phyloP scores from a whole-genome alignment of 2,888 invertebrate species.

The Electrophaes corylata region DNA sequence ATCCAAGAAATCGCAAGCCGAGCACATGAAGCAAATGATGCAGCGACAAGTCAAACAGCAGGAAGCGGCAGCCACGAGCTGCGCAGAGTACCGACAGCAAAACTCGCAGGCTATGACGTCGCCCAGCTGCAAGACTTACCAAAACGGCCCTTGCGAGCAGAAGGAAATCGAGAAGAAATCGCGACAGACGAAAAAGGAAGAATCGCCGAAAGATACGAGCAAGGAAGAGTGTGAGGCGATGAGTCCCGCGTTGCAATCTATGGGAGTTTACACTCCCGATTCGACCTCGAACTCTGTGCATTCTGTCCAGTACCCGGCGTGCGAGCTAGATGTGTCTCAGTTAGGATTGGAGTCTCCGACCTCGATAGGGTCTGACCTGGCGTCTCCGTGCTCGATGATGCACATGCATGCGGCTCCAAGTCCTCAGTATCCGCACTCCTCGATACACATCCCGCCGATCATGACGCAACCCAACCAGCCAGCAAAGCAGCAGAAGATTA shows the following conservation, averaged over 20 bases:
- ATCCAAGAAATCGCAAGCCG: conserved; percentile 66
- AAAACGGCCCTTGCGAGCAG: conserved; percentile 73
- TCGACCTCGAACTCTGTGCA: conserved; percentile 93
- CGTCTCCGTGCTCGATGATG: conserved; percentile 91
- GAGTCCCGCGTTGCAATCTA: conserved; percentile 88
- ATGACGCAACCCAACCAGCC: conserved; percentile 80
- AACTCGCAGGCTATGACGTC: conserved; percentile 70
- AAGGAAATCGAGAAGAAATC: conserved; percentile 79
- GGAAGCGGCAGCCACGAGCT: conserved; percentile 65
- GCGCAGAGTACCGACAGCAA: conserved; percentile 72
- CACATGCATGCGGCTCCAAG: conserved; percentile 76
- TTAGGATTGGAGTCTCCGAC: conserved; percentile 94
- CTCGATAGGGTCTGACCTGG: conserved; percentile 93
- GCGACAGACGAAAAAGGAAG: conserved; percentile 72
- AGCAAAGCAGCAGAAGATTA: conserved; percentile 80
- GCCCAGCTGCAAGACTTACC: conserved; percentile 68
- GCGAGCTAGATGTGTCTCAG: conserved; percentile 93
- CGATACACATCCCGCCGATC: conserved; percentile 78
- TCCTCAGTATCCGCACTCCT: conserved; percentile 85
- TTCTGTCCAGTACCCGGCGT: conserved; percentile 90
- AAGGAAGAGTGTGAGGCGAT: conserved; percentile 78
- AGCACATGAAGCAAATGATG: conserved; percentile 76
- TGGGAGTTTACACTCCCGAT: conserved; percentile 94
- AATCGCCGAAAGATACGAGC: conserved; percentile 63
- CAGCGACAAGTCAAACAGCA: conserved; percentile 70